Base-by-base conservation (phyloP, 2,113 vertebrate species). In the Falco punctatus region DNA sequence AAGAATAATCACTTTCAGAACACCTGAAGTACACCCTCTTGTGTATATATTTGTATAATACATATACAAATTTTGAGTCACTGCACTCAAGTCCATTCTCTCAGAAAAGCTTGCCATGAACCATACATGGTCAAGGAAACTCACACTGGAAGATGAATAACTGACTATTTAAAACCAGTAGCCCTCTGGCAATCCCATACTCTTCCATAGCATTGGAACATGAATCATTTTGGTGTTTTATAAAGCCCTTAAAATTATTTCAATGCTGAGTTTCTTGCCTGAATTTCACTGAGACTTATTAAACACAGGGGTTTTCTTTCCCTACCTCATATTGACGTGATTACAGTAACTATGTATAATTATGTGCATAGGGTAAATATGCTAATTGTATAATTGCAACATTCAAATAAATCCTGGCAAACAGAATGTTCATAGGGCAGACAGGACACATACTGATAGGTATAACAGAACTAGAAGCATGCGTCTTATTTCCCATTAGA, bases 361-460 rank as follows among this genome's bases (percentile, higher is more conserved):
- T 96, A 96, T 62, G 49, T 90, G 75, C 78, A 83, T 13, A 71
- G 94, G 86, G 91, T 96, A 97, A 96, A 97, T 95, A 97, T 38
- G 94, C 79, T 96, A 96, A 96, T 97, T 96, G 90, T 59, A 61
- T 94, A 97, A 96, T 92, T 95, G 79, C 79, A 91, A 91, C 70
- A 58, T 81, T 78, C 48, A 46, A 81, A 28, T 71, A 78, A 93
- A 92, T 86, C 55, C 52, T 86, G 54, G 64, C 35, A 91, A 95
- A 62, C 49, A 83, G 73, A 38, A 71, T 52, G 57, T 52, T 83
- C 71, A 94, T 17, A 40, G 40, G 81, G 86, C 81, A 88, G 40
- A 64, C 71, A 95, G 89, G 95, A 94, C 88, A 94, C 28, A 58
- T 12, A 40, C 40, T 65, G 55, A 46, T 23, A 72, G 49, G 17